Conservation (phyloP, 1,140 invertebrate genomes). For the Centruroides vittatus region DNA sequence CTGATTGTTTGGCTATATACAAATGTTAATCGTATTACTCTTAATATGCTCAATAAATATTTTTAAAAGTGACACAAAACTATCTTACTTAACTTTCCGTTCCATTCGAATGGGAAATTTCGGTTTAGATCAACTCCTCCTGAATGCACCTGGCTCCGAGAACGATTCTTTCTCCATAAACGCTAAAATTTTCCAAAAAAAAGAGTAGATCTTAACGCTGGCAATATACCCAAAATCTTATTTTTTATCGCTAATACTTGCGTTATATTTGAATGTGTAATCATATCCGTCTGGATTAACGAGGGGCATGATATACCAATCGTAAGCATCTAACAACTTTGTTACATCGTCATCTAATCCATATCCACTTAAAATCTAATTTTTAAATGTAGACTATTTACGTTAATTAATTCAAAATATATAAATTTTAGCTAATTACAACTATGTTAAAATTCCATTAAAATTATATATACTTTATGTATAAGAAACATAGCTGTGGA, state of each 20-base stretch:
- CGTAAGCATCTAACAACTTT: slow-evolving; percentile 27
- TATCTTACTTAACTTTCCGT: too few relatives aligned
- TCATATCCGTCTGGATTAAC: slow-evolving; percentile 56
- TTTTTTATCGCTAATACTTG: too few relatives aligned
- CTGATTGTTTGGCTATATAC: too few relatives aligned
- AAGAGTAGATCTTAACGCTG: neutral
- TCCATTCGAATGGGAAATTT: slow-evolving; percentile 18
- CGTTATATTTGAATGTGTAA: slow-evolving; percentile 33
- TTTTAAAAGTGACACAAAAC: too few relatives aligned
- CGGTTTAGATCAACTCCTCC: slow-evolving; percentile 22
- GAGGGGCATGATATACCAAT: slow-evolving; percentile 47
- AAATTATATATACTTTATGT: slow-evolving; percentile 42
- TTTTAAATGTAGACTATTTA: too few relatives aligned
- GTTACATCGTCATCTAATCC: slow-evolving; percentile 22
- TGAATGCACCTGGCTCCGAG: too few relatives aligned
- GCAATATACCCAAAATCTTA: slow-evolving; percentile 13
- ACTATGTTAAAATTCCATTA: too few relatives aligned
- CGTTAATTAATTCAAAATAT: too few relatives aligned
- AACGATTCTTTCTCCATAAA: slow-evolving; percentile 20
- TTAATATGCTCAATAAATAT: too few relatives aligned
- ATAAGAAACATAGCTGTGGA: slow-evolving; percentile 36
- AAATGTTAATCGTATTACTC: too few relatives aligned
- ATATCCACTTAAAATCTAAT: slow-evolving; percentile 40
- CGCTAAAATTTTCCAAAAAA: slow-evolving; percentile 14
- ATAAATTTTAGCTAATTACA: too few relatives aligned